These are phyloP conservation scores for Catharus fuscescens DNA, from an alignment of 2,113 vertebrate genomes.

Conservation along the genomic window DNA sequence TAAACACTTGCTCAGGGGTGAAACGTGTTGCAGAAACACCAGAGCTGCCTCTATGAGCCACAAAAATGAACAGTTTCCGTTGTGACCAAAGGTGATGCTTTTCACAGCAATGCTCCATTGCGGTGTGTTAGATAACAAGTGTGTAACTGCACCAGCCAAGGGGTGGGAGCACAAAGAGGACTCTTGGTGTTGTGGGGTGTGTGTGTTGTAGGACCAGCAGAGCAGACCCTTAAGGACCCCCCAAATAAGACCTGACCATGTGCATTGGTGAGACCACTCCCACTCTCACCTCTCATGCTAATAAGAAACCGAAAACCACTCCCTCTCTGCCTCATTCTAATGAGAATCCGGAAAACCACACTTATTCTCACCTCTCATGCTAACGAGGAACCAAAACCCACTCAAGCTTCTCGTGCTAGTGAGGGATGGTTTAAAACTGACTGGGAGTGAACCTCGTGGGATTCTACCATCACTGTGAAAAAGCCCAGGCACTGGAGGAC, in stretches of 20 bases:
- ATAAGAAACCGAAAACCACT: neutral
- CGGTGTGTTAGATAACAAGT: neutral
- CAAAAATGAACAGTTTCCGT: neutral
- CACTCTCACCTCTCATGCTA: neutral
- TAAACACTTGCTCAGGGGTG: neutral
- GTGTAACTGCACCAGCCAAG: neutral
- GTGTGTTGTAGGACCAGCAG: accelerated
- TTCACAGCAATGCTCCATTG: accelerated
- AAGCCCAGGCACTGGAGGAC: neutral
- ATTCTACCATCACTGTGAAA: accelerated
- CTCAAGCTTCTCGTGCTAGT: neutral
- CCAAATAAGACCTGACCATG: no score
- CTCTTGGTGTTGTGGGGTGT: neutral
- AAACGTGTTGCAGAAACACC: neutral
- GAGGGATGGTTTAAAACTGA: no score
- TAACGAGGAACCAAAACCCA: neutral
- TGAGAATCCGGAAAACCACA: neutral
- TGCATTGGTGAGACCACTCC: neutral
- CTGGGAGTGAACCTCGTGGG: neutral
- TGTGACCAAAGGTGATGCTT: neutral
- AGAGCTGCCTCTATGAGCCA: neutral
- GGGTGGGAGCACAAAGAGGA: neutral
- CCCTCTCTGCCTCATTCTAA: neutral
- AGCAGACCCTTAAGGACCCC: neutral
- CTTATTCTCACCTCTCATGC: neutral